Percentiles rank a stretch among this genome's conserved stretches.
Conservation (phyloP, 2,797 vertebrate species). For the Crocidura indochinensis region DNA sequence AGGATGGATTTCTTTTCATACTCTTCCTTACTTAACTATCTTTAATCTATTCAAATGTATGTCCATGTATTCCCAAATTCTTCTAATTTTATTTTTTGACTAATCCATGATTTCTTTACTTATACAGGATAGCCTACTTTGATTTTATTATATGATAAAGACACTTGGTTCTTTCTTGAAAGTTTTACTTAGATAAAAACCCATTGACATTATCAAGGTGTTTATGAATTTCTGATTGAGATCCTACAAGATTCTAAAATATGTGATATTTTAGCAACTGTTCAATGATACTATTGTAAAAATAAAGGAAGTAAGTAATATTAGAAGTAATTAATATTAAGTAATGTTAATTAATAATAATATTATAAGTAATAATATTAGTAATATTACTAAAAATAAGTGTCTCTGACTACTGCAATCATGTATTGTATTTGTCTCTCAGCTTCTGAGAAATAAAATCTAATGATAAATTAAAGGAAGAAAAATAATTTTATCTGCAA, state of each 20-base stretch:
- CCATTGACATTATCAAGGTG: not conserved
- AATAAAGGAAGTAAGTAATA: conserved; percentile 1
- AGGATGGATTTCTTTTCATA: not conserved
- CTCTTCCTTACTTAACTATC: conserved; percentile 64
- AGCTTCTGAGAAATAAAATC: conserved; percentile 42
- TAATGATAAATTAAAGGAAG: not conserved
- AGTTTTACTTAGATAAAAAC: not conserved
- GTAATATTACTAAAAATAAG: conserved; percentile 15
- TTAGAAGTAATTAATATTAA: no score
- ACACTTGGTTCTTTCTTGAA: not conserved
- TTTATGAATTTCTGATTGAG: conserved; percentile 9
- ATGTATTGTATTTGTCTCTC: conserved; percentile 19
- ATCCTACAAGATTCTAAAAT: not conserved
- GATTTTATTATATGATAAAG: conserved; percentile 44
- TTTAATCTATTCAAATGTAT: conserved; percentile 44
- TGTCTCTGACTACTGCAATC: not conserved
- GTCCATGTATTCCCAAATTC: not conserved
- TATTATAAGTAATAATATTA: no score
- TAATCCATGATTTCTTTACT: conserved; percentile 52
- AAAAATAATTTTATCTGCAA: conserved; percentile 32
- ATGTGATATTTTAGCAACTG: no score
- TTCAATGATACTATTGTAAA: not conserved
- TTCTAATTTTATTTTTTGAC: conserved; percentile 48
- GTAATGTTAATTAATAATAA: no score
- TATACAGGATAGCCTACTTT: conserved; percentile 63